A percentile compares a stretch with the other conserved stretches of the same genome.
Evolutionary conservation across 2,797 vertebrate species (phyloP).

Genomic region (Numenius phaeopus): DNA sequence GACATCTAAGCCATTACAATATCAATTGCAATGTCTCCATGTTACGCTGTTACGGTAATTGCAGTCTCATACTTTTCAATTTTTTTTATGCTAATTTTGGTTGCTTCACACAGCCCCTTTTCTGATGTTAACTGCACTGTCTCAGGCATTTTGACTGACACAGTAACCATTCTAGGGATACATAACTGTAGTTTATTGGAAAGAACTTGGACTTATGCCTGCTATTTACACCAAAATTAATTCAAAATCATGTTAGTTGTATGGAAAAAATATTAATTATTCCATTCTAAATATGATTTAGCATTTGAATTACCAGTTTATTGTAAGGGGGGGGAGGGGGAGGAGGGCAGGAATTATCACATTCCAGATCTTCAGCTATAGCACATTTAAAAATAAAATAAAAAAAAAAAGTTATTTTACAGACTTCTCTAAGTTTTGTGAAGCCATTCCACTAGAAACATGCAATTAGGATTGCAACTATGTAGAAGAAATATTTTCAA

Average conservation of each 20-base stretch:
- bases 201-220: neutral
- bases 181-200: neutral
- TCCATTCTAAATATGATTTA: neutral
- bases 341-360: neutral
- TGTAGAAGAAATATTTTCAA: rapidly evolving
- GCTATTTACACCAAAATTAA: neutral
- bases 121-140: neutral
- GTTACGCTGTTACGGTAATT: neutral
- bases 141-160: neutral
- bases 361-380: neutral
- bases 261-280: neutral
- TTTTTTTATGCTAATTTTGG: constrained; percentile 54
- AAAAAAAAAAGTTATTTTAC: neutral
- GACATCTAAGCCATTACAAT: constrained; percentile 24
- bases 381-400: neutral
- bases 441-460: neutral
- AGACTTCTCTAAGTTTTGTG: neutral
- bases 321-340: neutral
- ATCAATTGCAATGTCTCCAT: neutral
- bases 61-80: neutral
- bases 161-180: neutral
- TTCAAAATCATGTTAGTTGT: neutral
- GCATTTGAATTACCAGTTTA: neutral
- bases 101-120: neutral
- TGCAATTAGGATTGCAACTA: neutral